A percentile compares a stretch with the other conserved stretches of the same genome.
phyloP scores from a whole-genome alignment of 2,113 vertebrate genomes.

The Hydrochoerus hydrochaeris region DNA sequence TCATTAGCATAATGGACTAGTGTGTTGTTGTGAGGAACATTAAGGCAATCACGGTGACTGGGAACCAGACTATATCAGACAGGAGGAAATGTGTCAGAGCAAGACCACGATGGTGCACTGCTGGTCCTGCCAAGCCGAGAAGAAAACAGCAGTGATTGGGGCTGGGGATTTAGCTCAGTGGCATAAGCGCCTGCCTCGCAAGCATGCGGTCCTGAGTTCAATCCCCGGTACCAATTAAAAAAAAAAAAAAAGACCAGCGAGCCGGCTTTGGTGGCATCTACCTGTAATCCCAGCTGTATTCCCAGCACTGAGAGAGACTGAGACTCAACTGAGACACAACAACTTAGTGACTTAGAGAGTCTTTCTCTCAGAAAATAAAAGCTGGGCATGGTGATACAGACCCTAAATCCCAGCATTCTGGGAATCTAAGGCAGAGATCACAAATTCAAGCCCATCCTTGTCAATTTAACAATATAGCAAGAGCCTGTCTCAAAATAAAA shows the following conservation, averaged over 20 bases:
- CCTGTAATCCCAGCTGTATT: background rate
- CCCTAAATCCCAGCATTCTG: background rate
- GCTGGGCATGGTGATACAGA: background rate
- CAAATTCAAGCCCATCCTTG: background rate
- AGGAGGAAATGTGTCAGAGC: background rate
- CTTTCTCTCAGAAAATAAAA: background rate
- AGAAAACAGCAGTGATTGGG: too few relatives aligned
- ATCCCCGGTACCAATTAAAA: too few relatives aligned
- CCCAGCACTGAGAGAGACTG: background rate
- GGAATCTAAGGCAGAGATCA: background rate
- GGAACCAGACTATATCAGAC: background rate
- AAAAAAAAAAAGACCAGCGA: background rate
- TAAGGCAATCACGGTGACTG: background rate
- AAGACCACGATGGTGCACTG: background rate
- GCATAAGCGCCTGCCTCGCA: too few relatives aligned
- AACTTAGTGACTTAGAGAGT: background rate
- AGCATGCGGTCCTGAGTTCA: too few relatives aligned
- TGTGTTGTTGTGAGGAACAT: background rate
- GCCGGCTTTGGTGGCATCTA: background rate
- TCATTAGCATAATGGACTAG: background rate
- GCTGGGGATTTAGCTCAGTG: too few relatives aligned
- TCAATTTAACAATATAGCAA: background rate
- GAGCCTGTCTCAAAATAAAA: background rate
- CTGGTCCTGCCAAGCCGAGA: background rate
- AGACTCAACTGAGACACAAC: background rate